Conservation (phyloP, 2,888 invertebrate species). For the Crematogaster levior region DNA sequence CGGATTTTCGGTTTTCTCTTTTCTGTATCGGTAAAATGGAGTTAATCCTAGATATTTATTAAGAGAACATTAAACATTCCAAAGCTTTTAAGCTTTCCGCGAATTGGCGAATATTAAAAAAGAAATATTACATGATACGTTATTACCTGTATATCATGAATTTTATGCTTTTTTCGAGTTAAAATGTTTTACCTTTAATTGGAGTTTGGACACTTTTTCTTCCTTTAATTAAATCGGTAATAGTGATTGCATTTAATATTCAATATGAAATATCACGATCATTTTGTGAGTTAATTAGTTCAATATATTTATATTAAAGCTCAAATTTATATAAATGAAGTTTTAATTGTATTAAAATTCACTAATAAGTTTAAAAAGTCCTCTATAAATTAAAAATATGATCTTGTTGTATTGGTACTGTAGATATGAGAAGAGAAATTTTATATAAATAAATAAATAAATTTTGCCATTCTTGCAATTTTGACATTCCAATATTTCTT, state of each 20-base stretch:
- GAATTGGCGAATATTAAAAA: not conserved
- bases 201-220: not conserved
- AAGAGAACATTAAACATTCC: not conserved
- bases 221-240: not conserved
- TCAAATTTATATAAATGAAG: constrained; percentile 4
- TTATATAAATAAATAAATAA: too few species aligned
- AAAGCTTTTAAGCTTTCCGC: not conserved
- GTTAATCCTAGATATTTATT: constrained; percentile 12
- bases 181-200: not conserved
- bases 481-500: not conserved
- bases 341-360: not conserved
- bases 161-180: not conserved
- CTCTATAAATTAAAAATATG: not conserved
- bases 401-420: not conserved
- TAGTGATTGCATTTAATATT: not conserved
- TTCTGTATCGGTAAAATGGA: not conserved
- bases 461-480: not conserved
- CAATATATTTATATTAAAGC: not conserved
- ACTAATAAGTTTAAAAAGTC: not conserved
- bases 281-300: not conserved
- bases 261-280: not conserved
- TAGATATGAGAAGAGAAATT: too few species aligned
- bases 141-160: not conserved
- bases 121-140: not conserved
- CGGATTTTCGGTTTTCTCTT: constrained; percentile 32